Evolutionary conservation across 2,888 invertebrate genomes (phyloP), one percentile per base, ranked within the genome.

Genomic region (Isoperla grammatica): DNA sequence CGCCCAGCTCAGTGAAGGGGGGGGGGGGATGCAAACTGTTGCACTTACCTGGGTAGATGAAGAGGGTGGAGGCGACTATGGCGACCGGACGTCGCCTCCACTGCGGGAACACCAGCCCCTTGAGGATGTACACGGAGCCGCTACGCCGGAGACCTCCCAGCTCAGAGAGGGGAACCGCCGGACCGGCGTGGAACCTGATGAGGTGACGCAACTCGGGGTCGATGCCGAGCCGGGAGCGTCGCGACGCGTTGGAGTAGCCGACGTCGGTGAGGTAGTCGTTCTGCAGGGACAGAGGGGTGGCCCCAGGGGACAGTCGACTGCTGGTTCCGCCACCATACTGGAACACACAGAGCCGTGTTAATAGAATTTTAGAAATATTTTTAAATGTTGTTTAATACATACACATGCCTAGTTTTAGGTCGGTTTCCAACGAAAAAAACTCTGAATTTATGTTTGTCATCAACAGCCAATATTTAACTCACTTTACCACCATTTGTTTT

Each of bases 41-140:
- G n/a, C n/a, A n/a, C n/a, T n/a, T 71, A 78, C 78, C 76, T 50
- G 79, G 83, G 70, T 79, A 82, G 62, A 83, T 78, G 69, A 82
- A 78, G 60, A 85, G 74, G 64, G 79, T 76, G 37, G 82, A 81
- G 64, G 83, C 84, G 68, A 82, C 76, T 60, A 85, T 74, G 65
- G 82, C 79, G 37, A 83, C 76, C 29, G 79, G 77, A 64, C 84
- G 76, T 56, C 80, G 77, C 70, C 82, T 82, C 85, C 85, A 85
- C 70, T 85, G 84, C 40, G 85, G 85, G 66, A 84, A 83, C 50
- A 85, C 85, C 65, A 85, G 78, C 48, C 85, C 85, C 71, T 85
- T 85, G 54, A 85, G 72, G 48, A 85, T 78, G 65, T 81, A 75
- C 48, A 75, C 73, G 62, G 72, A 70, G 20, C 78, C 79, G 65